These are phyloP conservation scores for Cacatua alba DNA, from an alignment of 2,113 vertebrate species.

Conservation along the genomic window DNA sequence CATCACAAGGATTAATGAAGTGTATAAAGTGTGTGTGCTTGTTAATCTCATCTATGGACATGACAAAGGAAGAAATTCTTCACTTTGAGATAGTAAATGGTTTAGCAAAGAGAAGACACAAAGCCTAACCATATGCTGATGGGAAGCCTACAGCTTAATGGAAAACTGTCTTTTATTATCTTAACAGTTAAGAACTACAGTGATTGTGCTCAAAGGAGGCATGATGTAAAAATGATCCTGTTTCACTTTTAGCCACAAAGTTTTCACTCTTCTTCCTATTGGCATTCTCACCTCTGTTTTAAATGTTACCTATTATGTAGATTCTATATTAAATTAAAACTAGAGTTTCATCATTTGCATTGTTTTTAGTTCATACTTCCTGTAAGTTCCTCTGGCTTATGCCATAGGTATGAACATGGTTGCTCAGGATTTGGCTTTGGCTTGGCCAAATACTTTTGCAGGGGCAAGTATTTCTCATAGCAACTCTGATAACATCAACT, in stretches of 20 bases:
- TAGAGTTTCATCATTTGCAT: not conserved
- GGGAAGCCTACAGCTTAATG: not conserved
- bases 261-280: not conserved
- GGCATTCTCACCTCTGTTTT: not conserved
- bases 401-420: not conserved
- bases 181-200: not conserved
- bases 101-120: slow-evolving; percentile 46
- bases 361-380: not conserved
- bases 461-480: not conserved
- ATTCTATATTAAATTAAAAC: not conserved
- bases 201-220: not conserved
- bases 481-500: not conserved
- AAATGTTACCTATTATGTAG: not conserved
- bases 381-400: not conserved
- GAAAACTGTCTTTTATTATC: not conserved
- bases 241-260: not conserved
- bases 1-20: slow-evolving; percentile 41
- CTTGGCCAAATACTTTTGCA: not conserved
- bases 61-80: slow-evolving; percentile 64
- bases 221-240: not conserved
- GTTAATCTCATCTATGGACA: slow-evolving; percentile 41
- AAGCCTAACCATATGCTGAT: not conserved
- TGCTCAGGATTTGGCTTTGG: not conserved
- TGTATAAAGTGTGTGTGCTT: slow-evolving; percentile 28
- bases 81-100: slow-evolving; percentile 39